phyloP scores from a whole-genome alignment of 1,140 invertebrate species.

The Drosophila albomicans region DNA sequence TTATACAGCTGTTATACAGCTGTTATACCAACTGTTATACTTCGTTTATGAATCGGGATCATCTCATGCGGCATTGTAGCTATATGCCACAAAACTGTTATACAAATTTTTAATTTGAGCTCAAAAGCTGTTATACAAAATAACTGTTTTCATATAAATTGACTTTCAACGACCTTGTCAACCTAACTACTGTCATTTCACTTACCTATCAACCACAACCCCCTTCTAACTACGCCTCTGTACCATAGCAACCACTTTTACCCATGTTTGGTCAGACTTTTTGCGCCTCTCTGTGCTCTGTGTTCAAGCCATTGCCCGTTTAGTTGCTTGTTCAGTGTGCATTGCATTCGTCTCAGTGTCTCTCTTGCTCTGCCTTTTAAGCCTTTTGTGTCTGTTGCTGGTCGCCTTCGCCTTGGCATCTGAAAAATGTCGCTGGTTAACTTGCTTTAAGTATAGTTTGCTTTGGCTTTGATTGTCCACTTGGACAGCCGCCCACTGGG shows the following conservation, averaged over 20 bases:
- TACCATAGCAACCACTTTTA: constrained; percentile 32
- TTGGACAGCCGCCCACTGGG: constrained; percentile 68
- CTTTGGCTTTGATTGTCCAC: constrained; percentile 76
- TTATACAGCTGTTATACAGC: neutral
- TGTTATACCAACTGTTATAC: too few relatives aligned
- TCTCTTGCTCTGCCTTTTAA: constrained; percentile 28
- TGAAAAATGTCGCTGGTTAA: constrained; percentile 82
- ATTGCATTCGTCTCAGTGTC: constrained; percentile 7
- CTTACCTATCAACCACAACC: neutral
- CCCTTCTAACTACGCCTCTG: constrained; percentile 31
- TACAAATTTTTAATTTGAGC: too few relatives aligned
- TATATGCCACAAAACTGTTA: too few relatives aligned
- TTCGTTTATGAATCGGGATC: too few relatives aligned
- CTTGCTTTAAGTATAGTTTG: constrained; percentile 79
- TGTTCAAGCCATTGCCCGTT: constrained; percentile 49
- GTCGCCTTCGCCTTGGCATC: constrained; percentile 65
- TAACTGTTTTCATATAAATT: too few relatives aligned
- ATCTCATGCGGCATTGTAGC: too few relatives aligned
- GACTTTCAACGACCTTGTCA: neutral
- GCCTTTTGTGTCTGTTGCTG: constrained; percentile 25
- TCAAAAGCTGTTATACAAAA: too few relatives aligned
- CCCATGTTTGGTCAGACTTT: constrained; percentile 48
- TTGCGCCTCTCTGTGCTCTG: constrained; percentile 37
- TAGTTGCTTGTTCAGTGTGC: constrained; percentile 72
- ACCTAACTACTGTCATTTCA: neutral